Evolutionary conservation across 1,140 invertebrate species (phyloP), one percentile per base, ranked within the genome.

Genomic region (Aporrectodea caliginosa): DNA sequence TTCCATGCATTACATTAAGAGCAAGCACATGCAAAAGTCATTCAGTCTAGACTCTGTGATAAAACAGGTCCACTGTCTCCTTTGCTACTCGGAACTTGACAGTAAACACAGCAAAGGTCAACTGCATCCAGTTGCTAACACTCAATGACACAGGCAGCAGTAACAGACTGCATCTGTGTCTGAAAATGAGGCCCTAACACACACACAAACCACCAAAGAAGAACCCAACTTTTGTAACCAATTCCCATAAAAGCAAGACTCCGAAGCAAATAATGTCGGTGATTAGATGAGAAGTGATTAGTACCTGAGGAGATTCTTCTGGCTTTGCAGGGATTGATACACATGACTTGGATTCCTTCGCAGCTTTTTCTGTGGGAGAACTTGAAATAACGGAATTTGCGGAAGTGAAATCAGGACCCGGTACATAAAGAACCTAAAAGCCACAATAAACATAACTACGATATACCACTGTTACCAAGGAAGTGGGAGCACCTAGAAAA

Each of bases 331-430:
- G 29, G 31, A 14, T 16, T 32, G 58, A 1, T 69, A 27, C 16
- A 14, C 12, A 2, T 75, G 27, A 35, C 12, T 30, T 31, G 74
- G 2, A 34, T n/a, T 74, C 73, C 22, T 16, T 1, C 16, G 73
- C 27, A 74, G 31, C 6, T 74, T 34, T 58, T 6, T 16, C 73
- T 22, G 73, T 74, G 16, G 73, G 32, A 31, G 73, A 33, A 74
- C 73, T 74, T 22, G 31, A 22, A 31, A n/a, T 34, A 2, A 34
- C 33, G 2, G 32, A 31, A 31, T 31, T 74, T 33, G 30, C 22
- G 16, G 31, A n/a, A 1, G 33, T 6, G 33, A 30, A 34, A 31
- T 74, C 73, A 1, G 73, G 34, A 29, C 34, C 16, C 6, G 73
- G 31, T n/a, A 33, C 73, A 32, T 74, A 31, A 30, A 74, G 34